These are phyloP conservation scores for Tadarida brasiliensis DNA, from an alignment of 2,797 vertebrate species.

Conservation along the genomic window DNA sequence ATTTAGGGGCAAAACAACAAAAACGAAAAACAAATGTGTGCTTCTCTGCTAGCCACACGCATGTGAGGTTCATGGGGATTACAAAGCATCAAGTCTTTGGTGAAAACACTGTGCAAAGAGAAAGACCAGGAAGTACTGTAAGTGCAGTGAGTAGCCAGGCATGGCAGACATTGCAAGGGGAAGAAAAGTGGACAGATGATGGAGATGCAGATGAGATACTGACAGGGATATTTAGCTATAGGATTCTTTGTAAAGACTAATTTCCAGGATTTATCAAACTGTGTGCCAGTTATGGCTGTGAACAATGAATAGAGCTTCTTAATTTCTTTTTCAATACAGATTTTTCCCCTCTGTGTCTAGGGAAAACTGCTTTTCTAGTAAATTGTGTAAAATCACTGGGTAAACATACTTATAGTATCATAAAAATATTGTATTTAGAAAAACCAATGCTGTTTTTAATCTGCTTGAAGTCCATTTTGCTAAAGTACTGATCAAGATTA, in stretches of 20 bases:
- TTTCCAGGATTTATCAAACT: not conserved
- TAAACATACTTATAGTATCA: not conserved
- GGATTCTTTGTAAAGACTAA: not conserved
- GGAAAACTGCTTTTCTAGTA: not conserved
- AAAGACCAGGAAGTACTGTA: not conserved
- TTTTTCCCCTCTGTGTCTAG: not conserved
- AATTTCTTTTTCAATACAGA: slow-evolving; percentile 31
- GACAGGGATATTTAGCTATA: fast-evolving
- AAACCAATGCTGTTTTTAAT: slow-evolving; percentile 40
- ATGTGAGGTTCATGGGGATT: not conserved
- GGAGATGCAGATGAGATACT: not conserved
- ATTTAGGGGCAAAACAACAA: not conserved
- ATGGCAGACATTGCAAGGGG: fast-evolving
- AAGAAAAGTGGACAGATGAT: not conserved
- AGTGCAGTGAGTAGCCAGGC: not conserved
- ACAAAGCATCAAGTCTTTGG: not conserved
- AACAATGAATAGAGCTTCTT: not conserved
- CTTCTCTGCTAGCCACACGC: not conserved
- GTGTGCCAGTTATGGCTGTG: not conserved
- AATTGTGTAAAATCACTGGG: not conserved
- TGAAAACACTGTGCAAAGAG: not conserved
- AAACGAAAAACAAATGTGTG: not conserved
- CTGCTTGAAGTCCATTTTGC: not conserved
- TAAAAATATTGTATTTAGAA: not conserved
- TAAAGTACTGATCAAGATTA: slow-evolving; percentile 42